Conservation (phyloP, 2,888 invertebrate genomes). For the Philonicus albiceps region DNA sequence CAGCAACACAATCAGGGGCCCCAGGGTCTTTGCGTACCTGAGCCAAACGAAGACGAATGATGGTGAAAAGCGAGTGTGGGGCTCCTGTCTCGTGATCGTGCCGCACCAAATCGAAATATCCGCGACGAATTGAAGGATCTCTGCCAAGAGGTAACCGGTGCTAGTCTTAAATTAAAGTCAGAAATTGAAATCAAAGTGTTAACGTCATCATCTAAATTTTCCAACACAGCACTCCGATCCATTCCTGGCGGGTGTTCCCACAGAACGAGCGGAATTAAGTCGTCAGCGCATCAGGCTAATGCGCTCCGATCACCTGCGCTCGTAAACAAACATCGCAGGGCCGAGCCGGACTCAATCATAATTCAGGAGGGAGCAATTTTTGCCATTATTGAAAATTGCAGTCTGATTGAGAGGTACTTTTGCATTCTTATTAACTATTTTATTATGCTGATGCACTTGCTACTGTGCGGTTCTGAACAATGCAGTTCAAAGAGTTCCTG, state of each 20-base stretch:
- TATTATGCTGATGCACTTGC: background rate
- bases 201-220: slow-evolving; percentile 46
- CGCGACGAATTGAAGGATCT: slow-evolving; percentile 46
- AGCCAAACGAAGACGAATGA: background rate
- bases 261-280: slow-evolving; percentile 20
- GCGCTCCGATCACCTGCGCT: background rate
- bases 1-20: background rate
- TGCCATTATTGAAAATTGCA: slow-evolving; percentile 24
- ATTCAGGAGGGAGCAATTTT: background rate
- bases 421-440: background rate
- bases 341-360: background rate
- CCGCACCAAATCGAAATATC: slow-evolving; percentile 44
- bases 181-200: slow-evolving; percentile 47
- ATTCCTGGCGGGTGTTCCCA: slow-evolving; percentile 38
- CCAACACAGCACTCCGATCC: slow-evolving; percentile 22
- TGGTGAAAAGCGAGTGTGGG: background rate
- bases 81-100: background rate
- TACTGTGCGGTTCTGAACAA: background rate
- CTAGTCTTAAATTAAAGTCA: slow-evolving; percentile 43
- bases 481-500: background rate
- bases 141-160: slow-evolving; percentile 26
- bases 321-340: background rate
- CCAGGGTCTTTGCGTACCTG: background rate
- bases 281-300: slow-evolving; percentile 34
- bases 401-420: background rate